A percentile compares a stretch with the other conserved stretches of the same genome.
Conservation (phyloP, 1,140 invertebrate species). For the Papilio polytes region DNA sequence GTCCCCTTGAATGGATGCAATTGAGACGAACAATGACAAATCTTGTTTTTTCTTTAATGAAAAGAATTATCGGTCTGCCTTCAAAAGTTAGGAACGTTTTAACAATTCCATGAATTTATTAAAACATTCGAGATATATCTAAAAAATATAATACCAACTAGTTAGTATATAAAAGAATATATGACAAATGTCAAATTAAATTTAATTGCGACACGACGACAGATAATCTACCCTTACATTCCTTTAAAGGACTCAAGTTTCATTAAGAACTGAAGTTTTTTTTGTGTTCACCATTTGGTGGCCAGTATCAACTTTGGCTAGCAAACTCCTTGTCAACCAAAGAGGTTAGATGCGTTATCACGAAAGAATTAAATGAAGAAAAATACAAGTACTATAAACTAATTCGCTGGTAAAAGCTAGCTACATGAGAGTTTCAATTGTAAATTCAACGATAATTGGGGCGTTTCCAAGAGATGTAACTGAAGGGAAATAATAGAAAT, state of each 20-base stretch:
- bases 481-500: constrained; percentile 27
- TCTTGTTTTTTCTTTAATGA: constrained; percentile 4
- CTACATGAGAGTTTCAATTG: background rate
- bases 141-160: too few species aligned
- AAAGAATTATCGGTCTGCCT: background rate
- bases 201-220: too few species aligned
- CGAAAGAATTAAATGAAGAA: too few species aligned
- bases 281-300: too few species aligned
- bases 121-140: background rate
- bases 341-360: too few species aligned
- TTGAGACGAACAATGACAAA: constrained; percentile 6
- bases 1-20: constrained; percentile 14
- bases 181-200: too few species aligned
- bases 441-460: constrained; percentile 24
- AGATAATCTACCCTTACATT: too few species aligned
- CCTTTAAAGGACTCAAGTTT: too few species aligned
- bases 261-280: too few species aligned
- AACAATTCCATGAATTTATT: background rate
- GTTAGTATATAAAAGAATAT: too few species aligned
- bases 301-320: too few species aligned
- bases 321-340: too few species aligned
- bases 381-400: background rate
- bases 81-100: background rate
- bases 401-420: background rate
- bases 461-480: constrained; percentile 20